Base-by-base conservation (phyloP, 2,113 vertebrate genomes). In the Furnarius figulus region DNA sequence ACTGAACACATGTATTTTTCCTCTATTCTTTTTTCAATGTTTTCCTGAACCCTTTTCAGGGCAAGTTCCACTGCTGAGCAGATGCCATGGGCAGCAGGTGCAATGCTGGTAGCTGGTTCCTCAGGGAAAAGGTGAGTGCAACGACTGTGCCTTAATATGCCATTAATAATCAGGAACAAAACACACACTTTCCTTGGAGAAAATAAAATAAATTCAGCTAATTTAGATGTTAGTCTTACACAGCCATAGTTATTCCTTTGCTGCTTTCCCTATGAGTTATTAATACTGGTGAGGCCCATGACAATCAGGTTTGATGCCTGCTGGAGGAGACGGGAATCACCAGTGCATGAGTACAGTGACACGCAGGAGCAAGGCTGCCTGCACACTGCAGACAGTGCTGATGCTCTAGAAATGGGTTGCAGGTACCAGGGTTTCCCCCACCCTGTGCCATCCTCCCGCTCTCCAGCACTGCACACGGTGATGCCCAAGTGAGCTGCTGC, bases 391-490 rank as follows among this genome's bases (percentile, higher is more conserved):
- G 15, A 25, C 22, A 22, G 25, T 24, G 39, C 14, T 1, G 0
- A 11, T 61, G 73, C 40, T 70, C 25, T 71, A 14, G 9, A 74
- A 68, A 50, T 12, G 8, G 15, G 18, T n/a, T 70, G 40, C 35
- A 42, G 8, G 68, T 76, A 30, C 49, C 65, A 35, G 31, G 25
- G 19, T 33, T 59, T 6, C 4, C 25, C 14, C 16, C 27, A 11
- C 23, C 8, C 25, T 15, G 3, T 1, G 0, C 33, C 17, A 46
- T 46, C 14, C 19, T 75, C 31, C 12, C 15, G 9, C 28, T 42
- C 3, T 0, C 25, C 50, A 21, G 21, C 39, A 16, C 18, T 1
- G 0, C 1, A 0, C 7, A 3, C 2, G 0, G 78, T 8, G 24
- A 27, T 23, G 24, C 18, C 56, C 4, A 31, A 24, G 50, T 2